A percentile compares a stretch with the other conserved stretches of the same genome.
Evolutionary conservation across 2,888 invertebrate genomes (phyloP).

Genomic region (Troides oblongomaculatus): DNA sequence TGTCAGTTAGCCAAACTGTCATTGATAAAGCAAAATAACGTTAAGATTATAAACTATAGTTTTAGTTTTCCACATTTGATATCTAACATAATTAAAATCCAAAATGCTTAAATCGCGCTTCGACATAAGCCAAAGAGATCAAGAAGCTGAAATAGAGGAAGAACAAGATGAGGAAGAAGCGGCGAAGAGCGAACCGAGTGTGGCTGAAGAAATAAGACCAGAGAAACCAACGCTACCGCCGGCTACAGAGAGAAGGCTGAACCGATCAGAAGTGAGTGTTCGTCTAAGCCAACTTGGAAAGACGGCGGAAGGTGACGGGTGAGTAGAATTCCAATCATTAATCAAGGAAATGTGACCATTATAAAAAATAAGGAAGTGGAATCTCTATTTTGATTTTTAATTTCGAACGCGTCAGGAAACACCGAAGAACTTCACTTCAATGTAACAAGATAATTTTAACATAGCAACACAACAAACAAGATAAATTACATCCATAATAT

Average conservation of each 20-base stretch:
- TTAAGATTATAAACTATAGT: no score
- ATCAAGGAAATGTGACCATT: no score
- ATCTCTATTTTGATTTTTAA: no score
- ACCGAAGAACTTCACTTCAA: no score
- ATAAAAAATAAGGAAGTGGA: no score
- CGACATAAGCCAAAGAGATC: conserved; percentile 37
- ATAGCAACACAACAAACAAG: no score
- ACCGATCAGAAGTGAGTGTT: conserved; percentile 54
- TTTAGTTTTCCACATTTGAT: no score
- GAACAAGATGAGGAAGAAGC: conserved; percentile 25
- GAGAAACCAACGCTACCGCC: conserved; percentile 4
- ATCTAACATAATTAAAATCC: background rate
- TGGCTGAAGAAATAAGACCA: conserved; percentile 30
- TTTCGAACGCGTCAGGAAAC: no score
- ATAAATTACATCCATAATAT: no score
- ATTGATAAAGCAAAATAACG: no score
- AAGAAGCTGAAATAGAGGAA: conserved; percentile 29
- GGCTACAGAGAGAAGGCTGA: conserved; percentile 41
- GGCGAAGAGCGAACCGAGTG: background rate
- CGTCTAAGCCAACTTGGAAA: conserved; percentile 69
- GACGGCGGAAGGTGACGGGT: conserved; percentile 73
- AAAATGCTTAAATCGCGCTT: conserved; percentile 64
- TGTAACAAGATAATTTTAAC: no score
- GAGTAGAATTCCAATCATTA: background rate
- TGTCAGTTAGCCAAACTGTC: background rate